phyloP scores from a whole-genome alignment of 2,797 vertebrate species.

The Cichlasoma orientale region DNA sequence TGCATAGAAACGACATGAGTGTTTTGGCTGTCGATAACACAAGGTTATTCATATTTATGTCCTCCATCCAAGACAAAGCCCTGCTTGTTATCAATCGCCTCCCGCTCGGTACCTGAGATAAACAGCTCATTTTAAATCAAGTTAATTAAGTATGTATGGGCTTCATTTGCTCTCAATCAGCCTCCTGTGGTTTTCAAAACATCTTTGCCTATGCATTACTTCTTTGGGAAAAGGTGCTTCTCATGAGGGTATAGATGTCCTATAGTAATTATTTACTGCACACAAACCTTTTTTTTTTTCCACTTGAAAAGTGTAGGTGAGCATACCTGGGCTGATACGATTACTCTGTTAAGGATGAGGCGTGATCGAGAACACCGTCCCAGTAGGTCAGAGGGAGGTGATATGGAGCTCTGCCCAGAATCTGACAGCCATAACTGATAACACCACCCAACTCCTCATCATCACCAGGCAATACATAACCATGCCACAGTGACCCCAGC shows the following conservation, averaged over 20 bases:
- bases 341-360: slow-evolving; percentile 17
- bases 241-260: neutral
- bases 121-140: slow-evolving; percentile 43
- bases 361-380: slow-evolving; percentile 16
- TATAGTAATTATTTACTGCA: slow-evolving; percentile 3
- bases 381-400: slow-evolving; percentile 56
- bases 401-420: slow-evolving; percentile 61
- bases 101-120: slow-evolving; percentile 35
- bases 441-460: slow-evolving; percentile 49
- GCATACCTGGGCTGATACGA: slow-evolving; percentile 6
- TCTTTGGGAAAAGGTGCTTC: neutral
- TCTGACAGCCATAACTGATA: slow-evolving; percentile 60
- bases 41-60: slow-evolving; percentile 43
- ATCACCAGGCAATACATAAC: slow-evolving; percentile 43
- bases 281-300: neutral
- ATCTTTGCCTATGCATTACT: neutral
- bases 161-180: slow-evolving; percentile 12
- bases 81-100: slow-evolving; percentile 25
- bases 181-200: slow-evolving; percentile 8
- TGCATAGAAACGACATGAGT: slow-evolving; percentile 3
- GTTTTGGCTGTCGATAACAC: slow-evolving; percentile 14
- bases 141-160: slow-evolving; percentile 33
- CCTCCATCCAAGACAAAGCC: slow-evolving; percentile 19
- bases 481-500: slow-evolving; percentile 36
- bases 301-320: slow-evolving; percentile 26